Percentiles rank a stretch among this genome's conserved stretches.
These are phyloP conservation scores for Choloepus didactylus DNA, from an alignment of 2,797 vertebrate species.

Conservation along the genomic window DNA sequence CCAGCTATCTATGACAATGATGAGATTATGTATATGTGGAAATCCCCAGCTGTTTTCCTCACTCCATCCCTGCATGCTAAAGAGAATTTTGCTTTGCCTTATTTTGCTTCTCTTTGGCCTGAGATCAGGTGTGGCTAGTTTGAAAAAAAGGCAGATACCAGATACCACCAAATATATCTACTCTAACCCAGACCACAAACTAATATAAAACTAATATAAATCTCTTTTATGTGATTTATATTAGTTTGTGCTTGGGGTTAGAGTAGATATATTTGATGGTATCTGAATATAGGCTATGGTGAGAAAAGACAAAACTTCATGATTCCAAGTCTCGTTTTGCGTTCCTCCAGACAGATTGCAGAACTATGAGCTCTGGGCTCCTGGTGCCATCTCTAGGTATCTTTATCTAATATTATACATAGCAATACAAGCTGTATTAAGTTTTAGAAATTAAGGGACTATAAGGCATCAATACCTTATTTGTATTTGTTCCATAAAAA, in stretches of 20 bases:
- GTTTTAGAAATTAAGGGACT: not conserved
- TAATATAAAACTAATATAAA: not conserved
- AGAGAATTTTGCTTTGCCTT: too few species aligned
- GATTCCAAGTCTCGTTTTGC: too few species aligned
- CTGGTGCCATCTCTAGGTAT: too few species aligned
- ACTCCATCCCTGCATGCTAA: rapidly evolving
- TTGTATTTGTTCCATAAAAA: not conserved
- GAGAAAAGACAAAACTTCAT: too few species aligned
- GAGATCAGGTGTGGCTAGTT: not conserved
- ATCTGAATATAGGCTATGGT: too few species aligned
- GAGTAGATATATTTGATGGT: too few species aligned
- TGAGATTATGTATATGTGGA: rapidly evolving
- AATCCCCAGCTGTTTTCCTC: not conserved
- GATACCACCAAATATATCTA: too few species aligned
- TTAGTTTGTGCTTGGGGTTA: too few species aligned
- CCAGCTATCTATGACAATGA: not conserved
- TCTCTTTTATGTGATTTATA: too few species aligned
- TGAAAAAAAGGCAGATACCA: not conserved
- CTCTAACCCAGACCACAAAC: not conserved
- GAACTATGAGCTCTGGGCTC: too few species aligned
- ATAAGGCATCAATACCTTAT: not conserved
- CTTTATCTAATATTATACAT: too few species aligned
- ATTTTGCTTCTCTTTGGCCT: not conserved
- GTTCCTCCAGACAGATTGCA: too few species aligned
- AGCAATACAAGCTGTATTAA: not conserved